A percentile compares a stretch with the other conserved stretches of the same genome.
Evolutionary conservation across 2,113 vertebrate species (phyloP).

Genomic region (Noturus placidus): DNA sequence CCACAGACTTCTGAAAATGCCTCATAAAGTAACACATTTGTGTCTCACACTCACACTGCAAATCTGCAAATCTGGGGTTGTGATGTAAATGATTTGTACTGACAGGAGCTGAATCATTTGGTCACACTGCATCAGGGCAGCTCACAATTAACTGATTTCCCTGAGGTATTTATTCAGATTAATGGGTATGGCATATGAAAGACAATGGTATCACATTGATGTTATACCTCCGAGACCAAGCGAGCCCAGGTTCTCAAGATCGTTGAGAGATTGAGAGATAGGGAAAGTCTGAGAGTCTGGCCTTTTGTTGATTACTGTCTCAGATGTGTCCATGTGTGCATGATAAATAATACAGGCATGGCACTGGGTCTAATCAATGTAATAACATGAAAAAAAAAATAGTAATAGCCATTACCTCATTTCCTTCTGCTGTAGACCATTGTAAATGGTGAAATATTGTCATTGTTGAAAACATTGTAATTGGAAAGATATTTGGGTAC

Average conservation of each 20-base stretch:
- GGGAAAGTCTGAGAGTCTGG: neutral
- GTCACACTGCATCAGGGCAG: conserved; percentile 45
- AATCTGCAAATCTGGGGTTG: conserved; percentile 50
- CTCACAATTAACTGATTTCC: conserved; percentile 51
- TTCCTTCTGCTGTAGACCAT: neutral
- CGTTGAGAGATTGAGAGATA: conserved; percentile 1
- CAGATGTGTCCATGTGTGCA: neutral
- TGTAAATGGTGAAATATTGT: neutral
- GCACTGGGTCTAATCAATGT: conserved; percentile 4
- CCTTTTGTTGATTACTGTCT: conserved; percentile 34
- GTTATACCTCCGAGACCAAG: conserved; percentile 8
- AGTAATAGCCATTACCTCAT: neutral
- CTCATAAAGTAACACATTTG: conserved; percentile 45
- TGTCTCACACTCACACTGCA: conserved; percentile 47
- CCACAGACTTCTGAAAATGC: conserved; percentile 63
- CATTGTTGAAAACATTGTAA: too few relatives aligned
- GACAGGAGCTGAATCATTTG: conserved; percentile 51
- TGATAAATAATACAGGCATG: conserved; percentile 20
- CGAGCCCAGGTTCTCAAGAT: neutral
- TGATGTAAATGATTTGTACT: conserved; percentile 52
- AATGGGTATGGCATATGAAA: conserved; percentile 41
- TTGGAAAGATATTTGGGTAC: neutral
- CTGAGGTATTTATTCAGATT: conserved; percentile 49
- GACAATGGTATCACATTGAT: neutral
- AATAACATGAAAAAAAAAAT: neutral